Evolutionary conservation across 2,888 invertebrate genomes (phyloP).

Genomic region (Archips crataeganus): DNA sequence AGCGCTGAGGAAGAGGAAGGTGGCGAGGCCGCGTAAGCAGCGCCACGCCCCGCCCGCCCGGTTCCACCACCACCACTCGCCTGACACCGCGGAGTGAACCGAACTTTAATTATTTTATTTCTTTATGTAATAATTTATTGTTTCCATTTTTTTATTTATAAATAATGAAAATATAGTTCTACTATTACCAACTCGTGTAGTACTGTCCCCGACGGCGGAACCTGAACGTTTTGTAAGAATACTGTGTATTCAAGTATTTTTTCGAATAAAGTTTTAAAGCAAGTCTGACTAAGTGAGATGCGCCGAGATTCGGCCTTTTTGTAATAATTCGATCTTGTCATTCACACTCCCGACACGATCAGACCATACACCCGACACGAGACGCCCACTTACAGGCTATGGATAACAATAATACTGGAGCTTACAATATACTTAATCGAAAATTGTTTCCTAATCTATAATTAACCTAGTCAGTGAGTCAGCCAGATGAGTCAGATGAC

Average conservation of each 20-base stretch:
- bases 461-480: too few relatives aligned
- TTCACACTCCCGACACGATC: conserved; percentile 58
- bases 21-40: conserved; percentile 79
- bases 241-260: conserved; percentile 77
- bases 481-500: too few relatives aligned
- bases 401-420: too few relatives aligned
- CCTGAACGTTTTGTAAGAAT: conserved; percentile 58
- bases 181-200: conserved; percentile 70
- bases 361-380: background rate
- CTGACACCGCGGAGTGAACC: conserved; percentile 70
- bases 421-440: too few relatives aligned
- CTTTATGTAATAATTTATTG: conserved; percentile 79
- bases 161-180: conserved; percentile 83
- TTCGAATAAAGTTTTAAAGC: conserved; percentile 73
- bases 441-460: too few relatives aligned
- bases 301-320: conserved; percentile 64
- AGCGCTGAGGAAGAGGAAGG: conserved; percentile 93
- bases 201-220: conserved; percentile 37
- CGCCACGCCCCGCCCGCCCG: conserved; percentile 60
- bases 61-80: conserved; percentile 57
- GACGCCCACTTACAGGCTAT: background rate
- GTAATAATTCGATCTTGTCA: conserved; percentile 68
- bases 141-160: conserved; percentile 85
- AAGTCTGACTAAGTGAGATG: conserved; percentile 76
- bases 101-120: conserved; percentile 75